Percentiles rank a stretch among this genome's conserved stretches.
Evolutionary conservation across 2,113 vertebrate genomes (phyloP).

Genomic region (Phodopus roborovskii): DNA sequence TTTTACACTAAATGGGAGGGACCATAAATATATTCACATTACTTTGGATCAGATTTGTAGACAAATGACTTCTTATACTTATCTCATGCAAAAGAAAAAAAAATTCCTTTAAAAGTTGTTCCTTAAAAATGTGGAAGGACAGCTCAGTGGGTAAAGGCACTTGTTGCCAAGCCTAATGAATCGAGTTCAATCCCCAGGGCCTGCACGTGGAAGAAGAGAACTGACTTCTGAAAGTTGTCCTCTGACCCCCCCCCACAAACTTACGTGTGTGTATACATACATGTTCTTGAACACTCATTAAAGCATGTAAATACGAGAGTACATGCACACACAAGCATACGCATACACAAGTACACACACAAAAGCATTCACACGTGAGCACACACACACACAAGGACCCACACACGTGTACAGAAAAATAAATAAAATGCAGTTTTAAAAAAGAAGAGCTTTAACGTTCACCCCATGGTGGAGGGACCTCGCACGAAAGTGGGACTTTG

Average conservation of each 20-base stretch:
- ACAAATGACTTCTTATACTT: not conserved
- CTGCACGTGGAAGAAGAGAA: not conserved
- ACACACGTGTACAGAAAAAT: not conserved
- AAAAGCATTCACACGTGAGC: not conserved
- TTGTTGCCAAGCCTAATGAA: not conserved
- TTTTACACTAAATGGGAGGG: not conserved
- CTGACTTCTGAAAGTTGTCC: no score
- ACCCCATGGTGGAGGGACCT: not conserved
- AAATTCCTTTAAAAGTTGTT: not conserved
- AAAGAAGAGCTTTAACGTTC: not conserved
- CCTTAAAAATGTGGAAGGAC: no score
- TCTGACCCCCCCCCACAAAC: not conserved
- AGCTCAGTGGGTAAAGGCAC: not conserved
- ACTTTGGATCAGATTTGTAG: slow-evolving; percentile 18
- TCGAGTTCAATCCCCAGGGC: not conserved
- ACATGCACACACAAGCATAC: not conserved
- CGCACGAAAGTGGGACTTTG: not conserved
- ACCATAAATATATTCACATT: not conserved
- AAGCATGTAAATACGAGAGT: not conserved
- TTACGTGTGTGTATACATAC: not conserved
- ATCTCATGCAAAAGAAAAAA: not conserved
- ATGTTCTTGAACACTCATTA: not conserved
- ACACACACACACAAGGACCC: not conserved
- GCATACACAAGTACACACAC: not conserved
- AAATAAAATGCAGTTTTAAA: not conserved